Percentiles rank a stretch among this genome's conserved stretches.
Evolutionary conservation across 2,113 vertebrate species (phyloP).

Genomic region (Sterna hirundo): DNA sequence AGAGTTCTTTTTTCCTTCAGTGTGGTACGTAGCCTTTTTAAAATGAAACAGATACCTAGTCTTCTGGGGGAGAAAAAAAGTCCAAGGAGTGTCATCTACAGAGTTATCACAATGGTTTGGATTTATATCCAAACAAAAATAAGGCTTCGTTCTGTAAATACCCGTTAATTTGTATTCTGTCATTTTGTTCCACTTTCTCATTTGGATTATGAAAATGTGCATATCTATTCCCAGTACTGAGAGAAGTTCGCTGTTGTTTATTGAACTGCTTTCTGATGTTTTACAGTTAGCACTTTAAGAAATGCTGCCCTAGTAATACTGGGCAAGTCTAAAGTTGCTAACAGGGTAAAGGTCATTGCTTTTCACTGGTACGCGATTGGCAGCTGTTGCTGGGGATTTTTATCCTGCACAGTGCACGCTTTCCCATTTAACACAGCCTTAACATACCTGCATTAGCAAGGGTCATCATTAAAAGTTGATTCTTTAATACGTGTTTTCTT

Average conservation of each 20-base stretch:
- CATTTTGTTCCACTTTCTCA: neutral
- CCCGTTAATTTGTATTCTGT: neutral
- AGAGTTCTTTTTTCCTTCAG: neutral
- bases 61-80: neutral
- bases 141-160: neutral
- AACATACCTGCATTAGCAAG: neutral
- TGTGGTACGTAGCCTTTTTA: neutral
- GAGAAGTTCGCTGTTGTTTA: neutral
- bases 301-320: neutral
- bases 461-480: neutral
- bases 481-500: neutral
- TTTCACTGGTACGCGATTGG: neutral
- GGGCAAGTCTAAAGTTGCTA: neutral
- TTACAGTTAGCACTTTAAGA: neutral
- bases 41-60: neutral
- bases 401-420: neutral
- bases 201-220: neutral
- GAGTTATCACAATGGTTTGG: neutral
- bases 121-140: neutral
- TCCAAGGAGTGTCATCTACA: neutral
- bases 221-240: neutral
- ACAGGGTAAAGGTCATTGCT: neutral
- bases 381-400: neutral
- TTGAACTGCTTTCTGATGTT: neutral
- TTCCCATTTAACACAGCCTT: neutral